phyloP scores from a whole-genome alignment of 2,888 invertebrate species.

The Pristionchus fissidentatus region DNA sequence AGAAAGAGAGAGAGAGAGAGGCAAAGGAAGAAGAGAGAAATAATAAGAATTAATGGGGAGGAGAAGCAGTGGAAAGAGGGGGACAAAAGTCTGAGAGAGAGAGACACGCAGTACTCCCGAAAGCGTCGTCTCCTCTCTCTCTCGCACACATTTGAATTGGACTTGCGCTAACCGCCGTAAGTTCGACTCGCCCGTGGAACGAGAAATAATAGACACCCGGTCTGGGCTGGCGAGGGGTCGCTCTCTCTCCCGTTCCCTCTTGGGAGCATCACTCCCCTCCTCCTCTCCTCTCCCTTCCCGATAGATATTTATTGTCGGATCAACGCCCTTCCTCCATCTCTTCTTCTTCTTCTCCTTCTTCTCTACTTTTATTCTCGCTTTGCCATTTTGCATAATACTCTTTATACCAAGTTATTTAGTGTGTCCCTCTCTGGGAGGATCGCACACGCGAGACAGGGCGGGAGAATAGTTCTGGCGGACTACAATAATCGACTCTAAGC shows the following conservation, averaged over 20 bases:
- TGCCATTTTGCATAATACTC: slow-evolving; percentile 26
- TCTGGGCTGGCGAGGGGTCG: background rate
- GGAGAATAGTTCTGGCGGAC: background rate
- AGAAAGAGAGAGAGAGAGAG: background rate
- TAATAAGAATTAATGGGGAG: background rate
- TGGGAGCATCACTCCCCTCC: background rate
- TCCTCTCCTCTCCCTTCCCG: background rate
- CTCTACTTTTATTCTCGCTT: background rate
- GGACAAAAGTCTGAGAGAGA: background rate
- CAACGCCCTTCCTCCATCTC: background rate
- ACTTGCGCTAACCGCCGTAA: background rate
- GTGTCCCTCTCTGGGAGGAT: no score
- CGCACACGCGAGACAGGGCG: slow-evolving; percentile 5
- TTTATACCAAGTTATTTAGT: slow-evolving; percentile 14
- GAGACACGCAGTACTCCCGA: no score
- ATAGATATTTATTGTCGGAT: background rate
- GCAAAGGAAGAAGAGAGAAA: background rate
- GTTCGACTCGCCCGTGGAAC: background rate
- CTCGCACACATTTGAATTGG: background rate
- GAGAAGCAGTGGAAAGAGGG: background rate
- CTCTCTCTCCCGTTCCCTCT: background rate
- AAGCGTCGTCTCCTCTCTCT: background rate
- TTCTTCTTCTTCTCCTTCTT: background rate
- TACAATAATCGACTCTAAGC: background rate
- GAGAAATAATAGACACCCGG: background rate